Percentiles rank a stretch among this genome's conserved stretches.
Conservation (phyloP, 2,888 invertebrate genomes). For the Hirtodrosophila histrioides region DNA sequence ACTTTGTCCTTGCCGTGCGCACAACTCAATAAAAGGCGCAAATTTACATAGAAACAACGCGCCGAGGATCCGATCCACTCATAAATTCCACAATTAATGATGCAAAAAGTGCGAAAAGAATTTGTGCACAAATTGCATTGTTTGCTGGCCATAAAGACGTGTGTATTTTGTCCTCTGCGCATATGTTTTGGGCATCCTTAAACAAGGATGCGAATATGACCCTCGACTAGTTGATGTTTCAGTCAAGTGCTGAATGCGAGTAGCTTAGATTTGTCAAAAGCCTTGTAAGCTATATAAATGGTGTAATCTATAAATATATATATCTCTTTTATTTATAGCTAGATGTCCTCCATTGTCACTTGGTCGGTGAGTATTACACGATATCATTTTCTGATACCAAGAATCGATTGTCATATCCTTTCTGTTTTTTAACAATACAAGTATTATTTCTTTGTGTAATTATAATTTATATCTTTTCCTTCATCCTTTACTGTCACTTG, state of each 20-base stretch:
- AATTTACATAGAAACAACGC: conserved; percentile 73
- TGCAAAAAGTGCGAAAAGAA: conserved; percentile 82
- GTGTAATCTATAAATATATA: too few relatives aligned
- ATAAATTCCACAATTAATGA: conserved; percentile 84
- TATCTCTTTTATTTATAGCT: too few relatives aligned
- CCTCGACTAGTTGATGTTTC: conserved; percentile 15
- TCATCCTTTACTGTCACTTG: background rate
- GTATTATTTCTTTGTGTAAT: too few relatives aligned
- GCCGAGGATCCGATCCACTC: conserved; percentile 51
- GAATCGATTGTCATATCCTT: too few relatives aligned
- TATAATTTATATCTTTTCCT: background rate
- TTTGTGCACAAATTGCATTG: conserved; percentile 68
- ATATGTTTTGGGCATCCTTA: conserved; percentile 38
- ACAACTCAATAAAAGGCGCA: conserved; percentile 73
- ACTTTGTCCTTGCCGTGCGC: conserved; percentile 23
- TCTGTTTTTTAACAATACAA: too few relatives aligned
- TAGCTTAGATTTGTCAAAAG: conserved; percentile 5
- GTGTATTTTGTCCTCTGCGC: conserved; percentile 13
- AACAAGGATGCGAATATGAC: conserved; percentile 6
- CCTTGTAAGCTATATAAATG: background rate
- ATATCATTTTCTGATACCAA: too few relatives aligned
- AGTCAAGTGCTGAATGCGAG: conserved; percentile 18
- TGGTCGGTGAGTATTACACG: too few relatives aligned
- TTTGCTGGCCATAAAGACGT: conserved; percentile 25
- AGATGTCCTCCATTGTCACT: too few relatives aligned